phyloP scores from a whole-genome alignment of 2,888 invertebrate species.

The Auanema freiburgensis region DNA sequence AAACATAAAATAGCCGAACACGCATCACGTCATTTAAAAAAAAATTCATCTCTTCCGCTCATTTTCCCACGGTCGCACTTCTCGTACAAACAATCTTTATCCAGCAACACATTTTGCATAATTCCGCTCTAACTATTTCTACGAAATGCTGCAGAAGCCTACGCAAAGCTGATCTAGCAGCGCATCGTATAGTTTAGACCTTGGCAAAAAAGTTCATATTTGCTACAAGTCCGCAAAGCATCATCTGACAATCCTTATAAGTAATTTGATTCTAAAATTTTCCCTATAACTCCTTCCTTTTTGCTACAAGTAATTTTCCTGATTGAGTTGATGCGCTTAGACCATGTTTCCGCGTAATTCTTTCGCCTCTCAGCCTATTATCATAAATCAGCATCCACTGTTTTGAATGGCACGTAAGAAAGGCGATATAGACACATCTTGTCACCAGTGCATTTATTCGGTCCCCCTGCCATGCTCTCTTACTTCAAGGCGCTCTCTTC shows the following conservation, averaged over 20 bases:
- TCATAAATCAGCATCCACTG: no score
- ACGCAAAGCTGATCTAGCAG: no score
- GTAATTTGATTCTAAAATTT: no score
- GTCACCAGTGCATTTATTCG: constrained; percentile 13
- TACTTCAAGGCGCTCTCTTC: constrained; percentile 10
- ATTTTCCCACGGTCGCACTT: constrained; percentile 3
- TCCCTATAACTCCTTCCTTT: no score
- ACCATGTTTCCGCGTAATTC: no score
- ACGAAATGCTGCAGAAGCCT: neutral
- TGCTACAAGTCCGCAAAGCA: no score
- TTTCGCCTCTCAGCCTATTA: no score
- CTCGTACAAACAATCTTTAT: neutral
- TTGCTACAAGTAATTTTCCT: no score
- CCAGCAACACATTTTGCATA: neutral
- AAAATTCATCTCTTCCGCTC: constrained; percentile 4
- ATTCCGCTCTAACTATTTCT: neutral
- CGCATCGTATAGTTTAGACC: no score
- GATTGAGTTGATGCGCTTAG: no score
- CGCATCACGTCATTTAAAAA: neutral
- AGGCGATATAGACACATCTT: constrained; percentile 5
- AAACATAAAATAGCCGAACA: constrained; percentile 1
- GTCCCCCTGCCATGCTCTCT: constrained; percentile 10
- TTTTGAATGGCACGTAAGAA: constrained; percentile 2
- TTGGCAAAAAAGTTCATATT: no score
- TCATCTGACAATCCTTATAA: no score